Base-by-base conservation (phyloP, 2,797 vertebrate genomes). In the Gambusia yucatana region DNA sequence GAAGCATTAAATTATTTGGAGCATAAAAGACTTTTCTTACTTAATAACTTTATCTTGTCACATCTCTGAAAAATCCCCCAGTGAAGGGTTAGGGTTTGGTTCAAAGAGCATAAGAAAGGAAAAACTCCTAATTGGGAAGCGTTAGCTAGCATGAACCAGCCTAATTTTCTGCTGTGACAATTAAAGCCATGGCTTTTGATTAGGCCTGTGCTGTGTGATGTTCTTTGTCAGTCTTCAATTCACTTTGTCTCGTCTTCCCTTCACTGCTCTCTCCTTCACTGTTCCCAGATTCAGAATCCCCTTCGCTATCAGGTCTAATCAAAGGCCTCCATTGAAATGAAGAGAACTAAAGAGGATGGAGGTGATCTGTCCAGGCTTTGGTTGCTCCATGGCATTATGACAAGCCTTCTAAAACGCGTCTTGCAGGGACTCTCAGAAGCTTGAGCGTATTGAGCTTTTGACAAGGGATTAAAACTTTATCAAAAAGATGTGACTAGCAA, bases 261-360 rank as follows among this genome's bases (percentile, higher is more conserved):
- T 72, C 77, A 65, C 76, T 77, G 73, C 76, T 79, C 59, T 72
- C 76, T 75, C 76, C 84, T 92, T 87, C 78, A 83, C 80, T 87
- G 79, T 80, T 81, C 67, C 81, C 77, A 86, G 83, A 91, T 82
- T 91, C 80, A 75, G 90, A 93, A 91, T 88, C 84, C 89, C 84
- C 79, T 83, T 73, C 25, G 84, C 83, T 83, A 89, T 87, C 87
- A 91, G 89, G 88, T 87, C 86, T 82, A 82, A 95, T 96, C 94
- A 96, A 96, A 96, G 92, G 85, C 83, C 86, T 79, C 89, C 89
- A 95, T 96, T 96, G 92, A 96, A 83, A 84, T 75, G 84, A 75
- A 8, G 72, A 87, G 86, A 92, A 96, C 95, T 96, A 96, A 55
- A 95, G 92, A 92, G 87, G 93, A 95, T 82, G 83, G 93, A 95